Evolutionary conservation across 2,888 invertebrate species (phyloP).

Genomic region (Tricholauxania praeusta): DNA sequence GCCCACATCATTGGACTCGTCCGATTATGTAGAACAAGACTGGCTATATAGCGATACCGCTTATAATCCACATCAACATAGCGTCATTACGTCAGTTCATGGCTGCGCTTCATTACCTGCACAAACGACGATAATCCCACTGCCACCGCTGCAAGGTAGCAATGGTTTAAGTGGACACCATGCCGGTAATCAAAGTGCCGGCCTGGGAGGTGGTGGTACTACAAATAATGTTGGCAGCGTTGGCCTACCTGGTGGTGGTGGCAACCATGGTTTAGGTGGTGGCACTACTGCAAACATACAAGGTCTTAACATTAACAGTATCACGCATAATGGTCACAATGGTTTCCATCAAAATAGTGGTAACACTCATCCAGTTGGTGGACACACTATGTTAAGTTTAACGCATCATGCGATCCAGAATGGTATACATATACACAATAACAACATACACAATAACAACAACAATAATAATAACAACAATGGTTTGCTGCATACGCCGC

Average conservation of each 20-base stretch:
- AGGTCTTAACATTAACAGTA: constrained; percentile 38
- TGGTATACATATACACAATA: constrained; percentile 50
- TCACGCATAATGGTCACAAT: constrained; percentile 49
- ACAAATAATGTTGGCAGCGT: constrained; percentile 18
- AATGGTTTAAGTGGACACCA: constrained; percentile 30
- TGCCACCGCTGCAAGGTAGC: constrained; percentile 65
- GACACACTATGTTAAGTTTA: constrained; percentile 19
- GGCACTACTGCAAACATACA: not conserved
- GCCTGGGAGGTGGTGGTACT: not conserved
- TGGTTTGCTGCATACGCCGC: constrained; percentile 64
- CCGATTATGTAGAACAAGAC: constrained; percentile 82
- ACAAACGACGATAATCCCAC: constrained; percentile 71
- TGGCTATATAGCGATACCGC: constrained; percentile 77
- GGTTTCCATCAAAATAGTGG: constrained; percentile 50
- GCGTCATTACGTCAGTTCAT: constrained; percentile 66
- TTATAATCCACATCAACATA: constrained; percentile 65
- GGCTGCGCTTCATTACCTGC: constrained; percentile 69
- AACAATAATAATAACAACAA: constrained; percentile 49
- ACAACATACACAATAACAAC: constrained; percentile 31
- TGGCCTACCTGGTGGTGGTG: not conserved
- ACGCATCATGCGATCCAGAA: constrained; percentile 53
- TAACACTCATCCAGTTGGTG: constrained; percentile 26
- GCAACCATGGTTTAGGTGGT: constrained; percentile 19
- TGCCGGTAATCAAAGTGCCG: constrained; percentile 10
- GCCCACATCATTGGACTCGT: constrained; percentile 78